Conservation (phyloP, 2,113 vertebrate species). For the Channa argus region DNA sequence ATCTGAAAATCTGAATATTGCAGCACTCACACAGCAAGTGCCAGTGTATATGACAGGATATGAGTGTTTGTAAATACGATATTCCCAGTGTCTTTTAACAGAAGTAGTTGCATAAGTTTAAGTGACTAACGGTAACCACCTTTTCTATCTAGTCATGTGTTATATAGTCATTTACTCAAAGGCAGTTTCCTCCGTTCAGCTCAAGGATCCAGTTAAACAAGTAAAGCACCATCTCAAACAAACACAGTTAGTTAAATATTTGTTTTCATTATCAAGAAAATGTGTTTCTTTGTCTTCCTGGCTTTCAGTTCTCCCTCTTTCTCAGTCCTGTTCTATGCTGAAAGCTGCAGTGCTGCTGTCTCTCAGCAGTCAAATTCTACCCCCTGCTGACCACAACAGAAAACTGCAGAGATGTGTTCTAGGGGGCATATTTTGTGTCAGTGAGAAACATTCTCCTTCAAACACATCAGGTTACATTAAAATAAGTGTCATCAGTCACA, state of each 20-base stretch:
- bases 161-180: not conserved
- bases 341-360: not conserved
- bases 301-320: not conserved
- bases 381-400: conserved; percentile 41
- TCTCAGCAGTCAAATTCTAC: conserved; percentile 31
- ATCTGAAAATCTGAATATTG: conserved; percentile 29
- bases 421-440: too few relatives aligned
- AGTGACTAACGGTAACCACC: conserved; percentile 10
- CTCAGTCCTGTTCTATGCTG: not conserved
- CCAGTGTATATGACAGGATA: too few relatives aligned
- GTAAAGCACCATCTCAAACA: conserved; percentile 6
- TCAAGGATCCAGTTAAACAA: not conserved
- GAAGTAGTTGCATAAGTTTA: conserved; percentile 14
- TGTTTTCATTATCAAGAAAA: not conserved
- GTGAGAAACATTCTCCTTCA: too few relatives aligned
- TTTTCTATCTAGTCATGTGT: not conserved
- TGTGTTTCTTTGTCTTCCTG: not conserved
- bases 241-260: not conserved
- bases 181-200: not conserved
- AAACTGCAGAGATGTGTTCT: conserved; percentile 2
- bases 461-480: too few relatives aligned
- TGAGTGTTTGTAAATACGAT: not conserved
- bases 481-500: too few relatives aligned
- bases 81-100: not conserved
- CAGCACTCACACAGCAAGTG: conserved; percentile 1